These are phyloP conservation scores for Caenorhabditis inopinata DNA, from an alignment of 1,140 invertebrate species.

Conservation along the genomic window DNA sequence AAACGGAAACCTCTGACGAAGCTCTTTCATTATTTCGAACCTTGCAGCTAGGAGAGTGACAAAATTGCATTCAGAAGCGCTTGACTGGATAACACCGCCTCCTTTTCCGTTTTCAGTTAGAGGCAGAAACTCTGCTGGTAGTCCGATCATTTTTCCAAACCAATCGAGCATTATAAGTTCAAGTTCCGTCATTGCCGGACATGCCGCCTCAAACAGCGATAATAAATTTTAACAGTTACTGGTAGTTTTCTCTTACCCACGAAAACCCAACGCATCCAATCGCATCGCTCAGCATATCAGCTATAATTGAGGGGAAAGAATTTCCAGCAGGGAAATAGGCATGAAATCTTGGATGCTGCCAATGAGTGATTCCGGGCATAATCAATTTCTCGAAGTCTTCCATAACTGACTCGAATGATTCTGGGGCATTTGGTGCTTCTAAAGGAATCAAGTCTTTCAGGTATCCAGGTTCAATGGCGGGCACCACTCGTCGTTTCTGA, in stretches of 20 bases:
- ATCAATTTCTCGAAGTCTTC: slow-evolving; percentile 89
- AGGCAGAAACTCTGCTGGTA: slow-evolving; percentile 71
- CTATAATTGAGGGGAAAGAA: slow-evolving; percentile 92
- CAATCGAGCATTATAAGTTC: slow-evolving; percentile 95
- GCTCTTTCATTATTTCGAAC: slow-evolving; percentile 83
- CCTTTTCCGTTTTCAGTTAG: slow-evolving; percentile 68
- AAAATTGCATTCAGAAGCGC: slow-evolving; percentile 90
- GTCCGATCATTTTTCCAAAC: slow-evolving; percentile 78
- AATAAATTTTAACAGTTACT: neutral
- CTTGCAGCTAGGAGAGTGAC: slow-evolving; percentile 91
- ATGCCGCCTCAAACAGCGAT: slow-evolving; percentile 77
- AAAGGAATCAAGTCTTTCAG: slow-evolving; percentile 76
- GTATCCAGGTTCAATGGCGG: slow-evolving; percentile 84
- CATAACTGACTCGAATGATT: slow-evolving; percentile 89
- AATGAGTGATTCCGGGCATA: slow-evolving; percentile 97
- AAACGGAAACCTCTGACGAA: slow-evolving; percentile 85
- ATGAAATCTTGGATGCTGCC: slow-evolving; percentile 98
- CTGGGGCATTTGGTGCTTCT: slow-evolving; percentile 81
- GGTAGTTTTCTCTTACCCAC: slow-evolving; percentile 74
- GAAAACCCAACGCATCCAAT: slow-evolving; percentile 97
- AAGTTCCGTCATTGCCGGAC: slow-evolving; percentile 93
- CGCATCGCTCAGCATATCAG: slow-evolving; percentile 92
- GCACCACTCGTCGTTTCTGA: slow-evolving; percentile 78
- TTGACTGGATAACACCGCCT: slow-evolving; percentile 72
- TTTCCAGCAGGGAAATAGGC: slow-evolving; percentile 98